Evolutionary conservation across 2,888 invertebrate species (phyloP), one percentile per base, ranked within the genome.

Genomic region (Drosophila subsilvestris): DNA sequence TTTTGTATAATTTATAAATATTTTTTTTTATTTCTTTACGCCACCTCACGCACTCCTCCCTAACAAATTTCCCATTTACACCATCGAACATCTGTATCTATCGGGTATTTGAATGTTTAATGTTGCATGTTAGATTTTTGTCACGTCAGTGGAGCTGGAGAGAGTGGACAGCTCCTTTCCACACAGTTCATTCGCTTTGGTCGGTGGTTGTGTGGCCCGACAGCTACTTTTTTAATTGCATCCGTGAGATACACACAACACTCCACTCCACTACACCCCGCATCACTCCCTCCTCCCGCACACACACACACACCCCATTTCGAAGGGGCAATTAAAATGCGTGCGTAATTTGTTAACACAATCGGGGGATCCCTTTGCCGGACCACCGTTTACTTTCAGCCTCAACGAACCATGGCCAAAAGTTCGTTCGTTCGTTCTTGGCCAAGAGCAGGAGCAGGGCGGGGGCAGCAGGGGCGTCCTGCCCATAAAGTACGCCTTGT

Each of bases 401-500:
- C 76, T 60, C 63, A 86, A 76, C 80, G 78, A 83, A 68, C 63
- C 82, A 69, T 82, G 55, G 76, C 80, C 69, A 67, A 83, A 80
- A 86, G 71, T 80, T 80, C 63, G 32, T 5, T 5, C n/a, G n/a
- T n/a, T 25, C 44, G 47, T 32, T 32, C 54, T 25, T 37, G 32
- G 20, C 9, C n/a, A 22, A 57, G 55, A 42, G 25, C 55, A 14
- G 53, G 10, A 27, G 49, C 48, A 10, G 14, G 29, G 29, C 1
- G 12, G 20, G 8, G 6, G 1, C 22, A 22, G 20, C 18, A 27
- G 32, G 47, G 53, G 42, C 27, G 37, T 67, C 53, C 58, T 60
- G 71, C 71, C 74, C 86, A 85, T 85, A 87, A 87, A 77, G 75
- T 66, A 79, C 76, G 86, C 82, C 80, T 79, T 82, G 84, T 88